Evolutionary conservation across 2,888 invertebrate genomes (phyloP), one percentile per base, ranked within the genome.

Genomic region (Allacma fusca): DNA sequence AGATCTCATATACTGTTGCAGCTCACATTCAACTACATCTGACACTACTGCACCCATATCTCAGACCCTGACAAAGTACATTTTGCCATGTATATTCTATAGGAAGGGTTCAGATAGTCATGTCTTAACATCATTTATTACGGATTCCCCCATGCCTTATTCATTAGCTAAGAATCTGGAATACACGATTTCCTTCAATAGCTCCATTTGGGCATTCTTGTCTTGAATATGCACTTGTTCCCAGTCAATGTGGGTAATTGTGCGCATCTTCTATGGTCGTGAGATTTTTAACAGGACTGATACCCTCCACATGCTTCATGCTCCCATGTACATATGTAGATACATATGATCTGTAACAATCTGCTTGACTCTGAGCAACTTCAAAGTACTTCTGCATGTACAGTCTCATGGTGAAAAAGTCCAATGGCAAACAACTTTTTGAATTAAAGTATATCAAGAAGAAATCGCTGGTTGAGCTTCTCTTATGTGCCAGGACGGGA

Each of bases 141-240:
- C n/a, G n/a, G 50, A 50, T 13, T 50, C 50, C 50, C 50, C 50
- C 50, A n/a, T 50, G 50, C 50, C 50, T 50, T 50, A 50, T 50
- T 50, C 50, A 50, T 50, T 50, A 50, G 50, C 50, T 50, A 50
- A n/a, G 50, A 50, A 50, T 50, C n/a, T 50, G 50, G 50, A n/a
- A 50, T 50, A 50, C 50, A 50, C 50, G 50, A 50, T 50, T 50
- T 16, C 50, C 50, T 50, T 50, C 50, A 50, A 50, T 50, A 50
- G 50, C 50, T 50, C 50, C 50, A 50, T 50, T 50, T 50, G 50
- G n/a, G 19, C 50, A 50, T 50, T 50, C 50, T 50, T 50, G 19
- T n/a, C 50, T 50, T 50, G 50, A 50, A 50, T 50, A 50, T 50
- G 50, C 50, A 50, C 50, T 50, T 50, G 50, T 50, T 50, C 50